phyloP scores from a whole-genome alignment of 2,113 vertebrate genomes.

The Leucosticte australis region DNA sequence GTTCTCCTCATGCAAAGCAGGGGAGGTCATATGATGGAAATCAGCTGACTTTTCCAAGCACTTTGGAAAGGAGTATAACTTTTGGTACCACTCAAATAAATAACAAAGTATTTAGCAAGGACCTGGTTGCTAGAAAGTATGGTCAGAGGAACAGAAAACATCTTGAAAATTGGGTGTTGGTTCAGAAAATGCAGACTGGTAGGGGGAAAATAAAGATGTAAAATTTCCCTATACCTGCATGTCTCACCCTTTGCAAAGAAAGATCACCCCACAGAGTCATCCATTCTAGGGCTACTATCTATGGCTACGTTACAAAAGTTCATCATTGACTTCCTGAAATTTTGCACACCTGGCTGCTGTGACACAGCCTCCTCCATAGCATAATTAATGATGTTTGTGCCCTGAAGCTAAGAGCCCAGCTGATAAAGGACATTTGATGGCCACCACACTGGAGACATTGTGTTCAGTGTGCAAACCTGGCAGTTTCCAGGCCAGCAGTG shows the following conservation, averaged over 20 bases:
- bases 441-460: fast-evolving
- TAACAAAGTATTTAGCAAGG: neutral
- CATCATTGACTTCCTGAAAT: neutral
- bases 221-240: neutral
- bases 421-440: neutral
- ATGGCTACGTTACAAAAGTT: neutral
- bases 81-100: neutral
- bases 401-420: neutral
- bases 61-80: neutral
- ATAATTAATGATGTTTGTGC: neutral
- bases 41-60: neutral
- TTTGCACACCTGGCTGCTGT: neutral
- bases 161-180: neutral
- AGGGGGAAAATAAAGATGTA: neutral
- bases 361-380: neutral
- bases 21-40: neutral
- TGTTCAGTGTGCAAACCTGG: neutral
- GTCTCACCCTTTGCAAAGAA: neutral
- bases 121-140: neutral
- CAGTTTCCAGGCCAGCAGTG: neutral
- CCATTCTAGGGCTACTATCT: neutral
- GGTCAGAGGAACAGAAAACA: neutral
- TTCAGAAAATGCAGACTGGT: neutral
- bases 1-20: neutral
- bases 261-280: fast-evolving